phyloP scores from a whole-genome alignment of 2,888 invertebrate genomes.

The Hermaeophaga mercurialis region DNA sequence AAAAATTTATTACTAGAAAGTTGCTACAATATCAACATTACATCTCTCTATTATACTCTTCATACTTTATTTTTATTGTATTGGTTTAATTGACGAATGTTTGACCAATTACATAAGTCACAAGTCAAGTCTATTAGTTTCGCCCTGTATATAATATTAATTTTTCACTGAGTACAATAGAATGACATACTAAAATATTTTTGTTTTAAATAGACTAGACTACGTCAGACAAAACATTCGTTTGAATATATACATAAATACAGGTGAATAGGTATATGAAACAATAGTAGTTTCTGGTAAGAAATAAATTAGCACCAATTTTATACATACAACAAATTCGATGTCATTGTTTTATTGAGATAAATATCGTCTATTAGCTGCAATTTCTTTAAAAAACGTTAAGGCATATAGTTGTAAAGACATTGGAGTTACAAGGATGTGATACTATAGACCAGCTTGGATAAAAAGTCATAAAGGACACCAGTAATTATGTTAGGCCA shows the following conservation, averaged over 20 bases:
- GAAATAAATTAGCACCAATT: constrained; percentile 44
- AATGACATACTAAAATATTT: neutral
- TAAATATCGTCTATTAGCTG: constrained; percentile 26
- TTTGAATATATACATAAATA: constrained; percentile 19
- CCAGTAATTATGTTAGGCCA: too few species aligned
- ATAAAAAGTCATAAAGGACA: too few species aligned
- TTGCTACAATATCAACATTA: constrained; percentile 6
- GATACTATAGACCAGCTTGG: too few species aligned
- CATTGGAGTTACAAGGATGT: too few species aligned
- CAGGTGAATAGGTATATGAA: constrained; percentile 25
- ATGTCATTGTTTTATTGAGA: constrained; percentile 38
- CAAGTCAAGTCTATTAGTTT: neutral
- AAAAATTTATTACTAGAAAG: constrained; percentile 10
- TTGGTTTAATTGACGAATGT: neutral
- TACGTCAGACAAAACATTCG: constrained; percentile 11
- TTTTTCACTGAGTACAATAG: neutral
- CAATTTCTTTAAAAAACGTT: too few species aligned
- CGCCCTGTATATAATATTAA: too few species aligned
- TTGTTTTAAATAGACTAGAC: constrained; percentile 13
- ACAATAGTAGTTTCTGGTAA: constrained; percentile 30
- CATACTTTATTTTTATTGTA: neutral
- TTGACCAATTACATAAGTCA: neutral
- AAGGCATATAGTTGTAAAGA: too few species aligned
- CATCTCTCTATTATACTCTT: neutral
- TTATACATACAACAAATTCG: constrained; percentile 42